A percentile compares a stretch with the other conserved stretches of the same genome.
These are phyloP conservation scores for Drosophila rufa DNA, from an alignment of 1,140 invertebrate genomes.

Conservation along the genomic window DNA sequence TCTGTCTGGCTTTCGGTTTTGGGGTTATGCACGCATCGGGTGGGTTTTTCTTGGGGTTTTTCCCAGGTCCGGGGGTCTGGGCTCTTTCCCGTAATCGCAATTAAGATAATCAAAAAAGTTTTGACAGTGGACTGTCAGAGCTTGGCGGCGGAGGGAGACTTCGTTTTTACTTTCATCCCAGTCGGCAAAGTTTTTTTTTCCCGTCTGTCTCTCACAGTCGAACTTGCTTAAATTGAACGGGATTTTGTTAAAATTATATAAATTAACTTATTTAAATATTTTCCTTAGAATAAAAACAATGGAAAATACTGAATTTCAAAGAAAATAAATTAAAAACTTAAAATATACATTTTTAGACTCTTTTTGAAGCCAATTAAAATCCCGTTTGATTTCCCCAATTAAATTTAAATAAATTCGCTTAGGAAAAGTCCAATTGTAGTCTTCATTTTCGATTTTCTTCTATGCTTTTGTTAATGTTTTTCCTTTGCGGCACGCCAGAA, in stretches of 20 bases:
- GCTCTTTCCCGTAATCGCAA: slow-evolving; percentile 70
- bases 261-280: background rate
- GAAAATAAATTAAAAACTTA: no score
- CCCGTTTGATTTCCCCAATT: background rate
- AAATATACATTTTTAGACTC: no score
- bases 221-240: slow-evolving; percentile 7
- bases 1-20: slow-evolving; percentile 31
- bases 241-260: background rate
- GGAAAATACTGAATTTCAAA: no score
- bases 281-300: background rate
- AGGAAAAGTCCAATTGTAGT: background rate
- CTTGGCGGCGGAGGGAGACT: slow-evolving; percentile 9
- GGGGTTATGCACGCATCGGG: slow-evolving; percentile 60
- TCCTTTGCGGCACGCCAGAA: slow-evolving; percentile 28
- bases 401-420: background rate
- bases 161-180: slow-evolving; percentile 71
- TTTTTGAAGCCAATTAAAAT: background rate
- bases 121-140: slow-evolving; percentile 76
- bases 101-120: slow-evolving; percentile 84
- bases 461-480: slow-evolving; percentile 24
- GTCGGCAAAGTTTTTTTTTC: slow-evolving; percentile 33
- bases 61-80: background rate
- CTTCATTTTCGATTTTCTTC: background rate
- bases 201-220: background rate
- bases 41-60: slow-evolving; percentile 23